Percentiles rank a stretch among this genome's conserved stretches.
Conservation (phyloP, 2,113 vertebrate genomes). For the Cyrtonyx montezumae region DNA sequence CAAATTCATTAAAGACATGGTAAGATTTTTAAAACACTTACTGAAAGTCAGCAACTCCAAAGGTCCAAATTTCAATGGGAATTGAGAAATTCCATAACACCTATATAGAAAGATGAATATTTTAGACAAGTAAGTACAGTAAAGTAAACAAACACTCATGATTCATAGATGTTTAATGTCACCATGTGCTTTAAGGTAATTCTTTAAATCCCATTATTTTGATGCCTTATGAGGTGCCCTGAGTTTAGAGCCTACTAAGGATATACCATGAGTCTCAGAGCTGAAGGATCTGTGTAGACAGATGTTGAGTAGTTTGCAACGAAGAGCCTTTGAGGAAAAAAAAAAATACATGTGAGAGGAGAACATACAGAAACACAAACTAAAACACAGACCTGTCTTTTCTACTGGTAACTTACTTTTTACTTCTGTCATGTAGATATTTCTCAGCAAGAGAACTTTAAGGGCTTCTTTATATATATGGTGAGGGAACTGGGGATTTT, state of each 20-base stretch:
- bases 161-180: not conserved
- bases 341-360: not conserved
- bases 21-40: conserved; percentile 28
- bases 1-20: conserved; percentile 36
- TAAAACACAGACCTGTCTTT: not conserved
- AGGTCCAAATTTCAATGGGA: not conserved
- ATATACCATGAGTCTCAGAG: not conserved
- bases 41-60: not conserved
- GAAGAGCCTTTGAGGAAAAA: not conserved
- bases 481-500: not conserved
- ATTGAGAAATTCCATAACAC: not conserved
- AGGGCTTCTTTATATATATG: accelerated
- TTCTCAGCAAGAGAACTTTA: not conserved
- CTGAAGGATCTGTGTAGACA: not conserved
- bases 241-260: not conserved
- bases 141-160: not conserved
- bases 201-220: not conserved
- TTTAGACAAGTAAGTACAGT: not conserved
- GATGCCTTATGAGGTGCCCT: not conserved
- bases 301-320: not conserved
- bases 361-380: not conserved
- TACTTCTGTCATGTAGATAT: not conserved
- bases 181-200: not conserved
- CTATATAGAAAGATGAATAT: not conserved
- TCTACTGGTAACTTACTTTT: not conserved